phyloP scores from a whole-genome alignment of 2,797 vertebrate genomes.

The Ctenopoma kingsleyae region DNA sequence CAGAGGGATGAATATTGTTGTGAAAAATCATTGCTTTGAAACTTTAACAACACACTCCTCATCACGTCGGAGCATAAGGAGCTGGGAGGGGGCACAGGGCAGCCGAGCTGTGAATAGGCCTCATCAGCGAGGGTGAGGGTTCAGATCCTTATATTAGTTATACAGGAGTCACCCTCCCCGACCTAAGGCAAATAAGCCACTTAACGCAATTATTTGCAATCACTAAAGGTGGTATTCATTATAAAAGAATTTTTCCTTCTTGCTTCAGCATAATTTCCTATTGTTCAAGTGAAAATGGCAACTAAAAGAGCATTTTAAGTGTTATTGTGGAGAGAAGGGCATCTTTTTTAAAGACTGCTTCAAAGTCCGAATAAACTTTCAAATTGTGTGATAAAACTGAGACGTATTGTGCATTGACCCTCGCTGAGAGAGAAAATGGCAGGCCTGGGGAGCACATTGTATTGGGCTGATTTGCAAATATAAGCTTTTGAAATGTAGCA shows the following conservation, averaged over 20 bases:
- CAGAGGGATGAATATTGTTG: conserved; percentile 64
- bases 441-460: conserved; percentile 67
- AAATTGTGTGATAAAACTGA: conserved; percentile 78
- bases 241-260: conserved; percentile 82
- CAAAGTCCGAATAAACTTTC: conserved; percentile 86
- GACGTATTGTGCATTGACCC: conserved; percentile 77
- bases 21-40: conserved; percentile 79
- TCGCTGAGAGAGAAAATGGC: conserved; percentile 75
- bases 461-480: conserved; percentile 85
- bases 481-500: conserved; percentile 71
- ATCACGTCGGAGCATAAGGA: conserved; percentile 87
- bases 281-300: conserved; percentile 89
- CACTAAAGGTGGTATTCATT: conserved; percentile 97
- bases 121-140: conserved; percentile 97
- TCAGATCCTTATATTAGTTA: conserved; percentile 92
- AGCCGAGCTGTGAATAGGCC: conserved; percentile 94
- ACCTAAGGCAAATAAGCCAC: conserved; percentile 91
- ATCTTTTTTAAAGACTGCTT: conserved; percentile 67
- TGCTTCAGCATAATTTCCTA: conserved; percentile 89
- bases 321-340: conserved; percentile 76
- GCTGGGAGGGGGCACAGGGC: conserved; percentile 89
- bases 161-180: conserved; percentile 91
- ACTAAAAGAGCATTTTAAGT: conserved; percentile 82
- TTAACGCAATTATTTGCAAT: conserved; percentile 99
- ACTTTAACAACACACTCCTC: conserved; percentile 90